Evolutionary conservation across 2,113 vertebrate species (phyloP), one percentile per base, ranked within the genome.

Genomic region (Hucho hucho): DNA sequence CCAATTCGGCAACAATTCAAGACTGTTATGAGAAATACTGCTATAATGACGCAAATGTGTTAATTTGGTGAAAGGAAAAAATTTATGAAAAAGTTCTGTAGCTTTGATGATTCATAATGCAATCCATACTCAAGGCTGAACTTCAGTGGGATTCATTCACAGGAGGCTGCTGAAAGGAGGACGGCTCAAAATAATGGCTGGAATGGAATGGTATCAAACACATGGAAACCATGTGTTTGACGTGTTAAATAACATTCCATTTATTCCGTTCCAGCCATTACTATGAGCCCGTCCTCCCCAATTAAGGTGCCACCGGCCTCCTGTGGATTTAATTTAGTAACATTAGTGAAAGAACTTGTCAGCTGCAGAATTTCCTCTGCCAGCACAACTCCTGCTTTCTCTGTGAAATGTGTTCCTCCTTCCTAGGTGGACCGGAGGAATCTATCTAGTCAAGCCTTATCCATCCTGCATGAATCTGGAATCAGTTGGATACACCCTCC

Each of bases 401-500:
- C 6, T 46, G 29, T 73, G 70, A 76, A 78, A 84, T 71, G 26
- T 75, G 66, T 83, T 77, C 73, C 73, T 75, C 59, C 84, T 87
- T 76, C 70, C 75, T 70, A 76, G 53, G 64, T 73, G 71, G 78
- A 89, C 76, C 29, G 11, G 84, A 78, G 73, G 80, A 80, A 82
- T 72, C 78, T 29, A 43, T 43, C 6, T 29, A 16, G 69, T 78
- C 73, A 79, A 53, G 68, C 77, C 63, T 32, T 58, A 65, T 76
- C 64, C 74, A 69, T 78, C 79, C 75, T 68, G 69, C 74, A 76
- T 47, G 72, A 86, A 85, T 71, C 64, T 75, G 56, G 76, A 87
- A 83, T 82, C 79, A 71, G 66, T 87, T 85, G 82, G 76, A 86
- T 77, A 79, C 67, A n/a, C 78, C 77, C 75, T 82, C 76, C 64